Evolutionary conservation across 2,888 invertebrate genomes (phyloP), one percentile per base, ranked within the genome.

Genomic region (Diploptera punctata): DNA sequence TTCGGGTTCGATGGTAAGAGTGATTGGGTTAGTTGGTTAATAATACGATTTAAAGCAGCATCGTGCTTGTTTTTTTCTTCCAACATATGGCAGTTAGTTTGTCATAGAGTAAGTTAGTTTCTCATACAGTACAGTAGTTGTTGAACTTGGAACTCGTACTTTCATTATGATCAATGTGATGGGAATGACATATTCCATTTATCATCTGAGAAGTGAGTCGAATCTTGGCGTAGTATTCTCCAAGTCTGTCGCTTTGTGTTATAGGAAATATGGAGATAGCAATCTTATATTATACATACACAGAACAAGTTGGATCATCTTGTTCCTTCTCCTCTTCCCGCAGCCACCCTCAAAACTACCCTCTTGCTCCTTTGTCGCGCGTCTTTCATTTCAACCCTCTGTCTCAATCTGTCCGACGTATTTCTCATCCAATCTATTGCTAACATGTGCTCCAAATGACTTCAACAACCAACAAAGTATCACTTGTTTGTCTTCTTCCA

Each of bases 301-400:
- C 38, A 61, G 61, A 33, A 61, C 61, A 38, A 61, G 61, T 61
- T 61, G 61, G 65, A 65, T 65, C 24, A 65, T 65, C 65, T 47
- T 31, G 33, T 62, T 43, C 67, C 24, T 24, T 52, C 67, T 29
- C 4, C 71, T 43, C 24, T 24, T 44, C 43, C 68, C 61, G 54
- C 54, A 61, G 16, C 67, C 44, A 57, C 65, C 57, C 67, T 24
- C 33, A n/a, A 5, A 43, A 19, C 18, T 29, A 18, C 69, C 68
- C 71, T 43, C 54, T 73, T 61, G 38, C 57, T 74, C 71, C 69
- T 54, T 68, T 72, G 54, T 68, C 68, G 60, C 54, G 62, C 44
- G 49, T 44, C 65, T 65, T 65, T 65, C 65, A 65, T 65, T 65
- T 65, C 26, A 65, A 13, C 44, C 44, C 65, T 26, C 38, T 47